phyloP scores from a whole-genome alignment of 1,140 invertebrate genomes.

The Sycophaga agraensis region DNA sequence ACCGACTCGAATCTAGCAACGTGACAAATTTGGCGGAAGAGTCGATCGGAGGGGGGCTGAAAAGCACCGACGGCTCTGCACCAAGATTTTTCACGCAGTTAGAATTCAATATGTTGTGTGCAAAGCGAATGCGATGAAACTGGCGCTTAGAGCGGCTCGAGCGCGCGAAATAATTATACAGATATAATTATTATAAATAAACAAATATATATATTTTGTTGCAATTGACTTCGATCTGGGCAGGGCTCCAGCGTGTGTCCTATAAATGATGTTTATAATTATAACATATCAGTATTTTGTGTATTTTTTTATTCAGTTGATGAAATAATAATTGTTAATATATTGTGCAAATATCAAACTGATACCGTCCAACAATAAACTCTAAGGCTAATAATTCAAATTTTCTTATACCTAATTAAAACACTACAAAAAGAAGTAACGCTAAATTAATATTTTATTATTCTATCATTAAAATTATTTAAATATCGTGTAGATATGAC shows the following conservation, averaged over 20 bases:
- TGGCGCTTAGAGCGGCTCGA: neutral
- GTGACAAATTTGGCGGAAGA: neutral
- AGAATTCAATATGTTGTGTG: slow-evolving; percentile 27
- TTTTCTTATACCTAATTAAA: slow-evolving; percentile 19
- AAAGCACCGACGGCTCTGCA: slow-evolving; percentile 33
- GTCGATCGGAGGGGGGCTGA: slow-evolving; percentile 28
- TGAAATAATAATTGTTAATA: slow-evolving; percentile 55
- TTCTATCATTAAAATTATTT: too few relatives aligned
- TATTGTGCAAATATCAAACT: slow-evolving; percentile 57
- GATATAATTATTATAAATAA: slow-evolving; percentile 42
- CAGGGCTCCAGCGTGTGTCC: slow-evolving; percentile 49
- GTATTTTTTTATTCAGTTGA: slow-evolving; percentile 51
- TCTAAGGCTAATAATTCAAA: slow-evolving; percentile 41
- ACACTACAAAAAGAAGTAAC: too few relatives aligned
- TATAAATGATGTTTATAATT: slow-evolving; percentile 42
- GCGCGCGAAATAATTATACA: slow-evolving; percentile 43
- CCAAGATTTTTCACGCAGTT: slow-evolving; percentile 22
- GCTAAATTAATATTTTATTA: too few relatives aligned
- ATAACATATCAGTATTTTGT: slow-evolving; percentile 55
- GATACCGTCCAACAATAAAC: slow-evolving; percentile 57
- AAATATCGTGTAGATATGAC: too few relatives aligned
- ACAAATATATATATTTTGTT: slow-evolving; percentile 49
- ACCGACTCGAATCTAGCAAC: neutral
- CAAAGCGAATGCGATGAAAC: neutral
- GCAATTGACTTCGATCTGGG: slow-evolving; percentile 49